phyloP scores from a whole-genome alignment of 2,797 vertebrate genomes.

The Molossus alvarezi region DNA sequence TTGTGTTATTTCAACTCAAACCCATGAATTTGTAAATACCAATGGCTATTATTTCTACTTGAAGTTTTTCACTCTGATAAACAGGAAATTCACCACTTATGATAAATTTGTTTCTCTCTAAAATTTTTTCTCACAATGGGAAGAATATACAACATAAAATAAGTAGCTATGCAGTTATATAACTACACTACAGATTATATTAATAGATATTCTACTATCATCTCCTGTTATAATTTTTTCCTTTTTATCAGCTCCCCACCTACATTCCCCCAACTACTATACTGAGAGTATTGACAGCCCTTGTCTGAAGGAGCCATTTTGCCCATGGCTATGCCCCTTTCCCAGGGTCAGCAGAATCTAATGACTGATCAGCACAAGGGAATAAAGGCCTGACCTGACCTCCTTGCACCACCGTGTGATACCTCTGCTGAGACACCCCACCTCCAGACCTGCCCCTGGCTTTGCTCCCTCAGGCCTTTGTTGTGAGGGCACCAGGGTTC shows the following conservation, averaged over 20 bases:
- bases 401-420: neutral
- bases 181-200: neutral
- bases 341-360: neutral
- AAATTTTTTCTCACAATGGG: neutral
- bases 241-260: neutral
- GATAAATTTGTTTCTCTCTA: neutral
- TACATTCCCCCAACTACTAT: neutral
- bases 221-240: neutral
- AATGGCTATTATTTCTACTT: neutral
- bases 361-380: neutral
- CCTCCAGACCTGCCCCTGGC: too few relatives aligned
- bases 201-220: neutral
- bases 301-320: neutral
- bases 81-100: neutral
- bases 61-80: neutral
- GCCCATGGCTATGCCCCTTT: neutral
- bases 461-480: neutral
- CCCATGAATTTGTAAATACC: constrained; percentile 10
- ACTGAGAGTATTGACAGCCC: neutral
- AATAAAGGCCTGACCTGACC: neutral
- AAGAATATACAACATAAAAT: constrained; percentile 26
- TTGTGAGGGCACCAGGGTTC: neutral
- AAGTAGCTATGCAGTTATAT: neutral
- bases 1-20: constrained; percentile 2
- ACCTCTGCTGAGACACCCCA: too few relatives aligned